Base-by-base conservation (phyloP, 2,113 vertebrate genomes). In the Cyprinodon brontotheroides region DNA sequence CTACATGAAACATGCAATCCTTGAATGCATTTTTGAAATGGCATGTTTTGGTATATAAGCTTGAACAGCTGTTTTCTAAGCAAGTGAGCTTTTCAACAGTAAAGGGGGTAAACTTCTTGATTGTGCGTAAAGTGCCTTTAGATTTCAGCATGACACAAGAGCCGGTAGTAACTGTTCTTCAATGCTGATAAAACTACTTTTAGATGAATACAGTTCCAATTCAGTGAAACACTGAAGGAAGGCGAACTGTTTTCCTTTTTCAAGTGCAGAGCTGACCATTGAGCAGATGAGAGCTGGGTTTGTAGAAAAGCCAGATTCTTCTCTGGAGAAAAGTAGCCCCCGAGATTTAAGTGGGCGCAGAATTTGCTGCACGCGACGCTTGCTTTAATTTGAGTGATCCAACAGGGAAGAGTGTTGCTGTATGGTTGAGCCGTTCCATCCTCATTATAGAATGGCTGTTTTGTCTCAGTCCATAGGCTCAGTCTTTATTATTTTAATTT, bases 371-470 rank as follows among this genome's bases (percentile, higher is more conserved):
- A 95, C 79, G 93, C 93, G 92, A 92, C 86, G 86, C 87, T 92
- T 90, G n/a, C 93, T 94, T 93, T 95, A 94, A 95, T 95, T 95
- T 94, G 93, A 89, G 90, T n/a, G 85, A 92, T 93, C 84, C 92
- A 89, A 93, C 91, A 91, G 88, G n/a, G 87, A 93, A 84, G 88
- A 93, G 89, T 81, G 80, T 78, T 75, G 85, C 86, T 91, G 73
- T 85, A 90, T 88, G 93, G 93, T 88, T 94, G 89, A 94, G 80
- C 81, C 74, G 29, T 73, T 92, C 87, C 86, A 89, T 91, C 91
- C 93, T 94, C 93, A 94, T 95, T 94, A 95, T 91, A 91, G 88
- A 90, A 87, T 82, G 88, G 84, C 89, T 87, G 89, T 92, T 89
- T n/a, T 92, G 93, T 92, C 88, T 89, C 92, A 92, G 92, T 90